These are phyloP conservation scores for Tiliacea citrago DNA, from an alignment of 2,888 invertebrate species.

Conservation along the genomic window DNA sequence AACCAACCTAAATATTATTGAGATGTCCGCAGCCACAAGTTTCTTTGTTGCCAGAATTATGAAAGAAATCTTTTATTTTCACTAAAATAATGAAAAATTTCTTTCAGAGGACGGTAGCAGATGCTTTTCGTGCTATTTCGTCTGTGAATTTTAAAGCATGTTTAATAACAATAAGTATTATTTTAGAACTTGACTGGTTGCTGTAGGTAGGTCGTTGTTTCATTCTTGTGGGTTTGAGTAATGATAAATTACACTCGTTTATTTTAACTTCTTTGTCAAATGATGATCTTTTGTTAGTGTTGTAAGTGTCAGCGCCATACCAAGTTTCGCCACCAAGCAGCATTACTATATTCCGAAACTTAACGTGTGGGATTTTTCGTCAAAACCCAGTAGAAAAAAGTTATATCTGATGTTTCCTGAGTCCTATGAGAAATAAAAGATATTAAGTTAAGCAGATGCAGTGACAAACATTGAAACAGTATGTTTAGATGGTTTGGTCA, in stretches of 20 bases:
- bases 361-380: background rate
- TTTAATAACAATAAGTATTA: conserved; percentile 61
- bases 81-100: conserved; percentile 67
- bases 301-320: conserved; percentile 4
- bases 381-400: too few species aligned
- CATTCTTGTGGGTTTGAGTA: background rate
- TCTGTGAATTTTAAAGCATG: conserved; percentile 56
- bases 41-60: conserved; percentile 63
- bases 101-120: conserved; percentile 36
- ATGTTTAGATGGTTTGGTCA: background rate
- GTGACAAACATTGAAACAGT: background rate
- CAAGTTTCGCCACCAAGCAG: background rate
- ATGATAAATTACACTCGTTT: conserved; percentile 28
- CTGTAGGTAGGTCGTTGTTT: background rate
- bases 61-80: conserved; percentile 64
- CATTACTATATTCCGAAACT: background rate
- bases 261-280: conserved; percentile 6
- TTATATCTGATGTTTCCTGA: background rate
- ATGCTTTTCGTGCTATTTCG: conserved; percentile 54
- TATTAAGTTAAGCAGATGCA: background rate
- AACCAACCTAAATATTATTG: conserved; percentile 62
- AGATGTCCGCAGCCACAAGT: conserved; percentile 52
- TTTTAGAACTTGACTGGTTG: conserved; percentile 37
- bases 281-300: conserved; percentile 11
- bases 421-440: background rate